A percentile compares a stretch with the other conserved stretches of the same genome.
phyloP scores from a whole-genome alignment of 2,113 vertebrate species.

The Phainopepla nitens region DNA sequence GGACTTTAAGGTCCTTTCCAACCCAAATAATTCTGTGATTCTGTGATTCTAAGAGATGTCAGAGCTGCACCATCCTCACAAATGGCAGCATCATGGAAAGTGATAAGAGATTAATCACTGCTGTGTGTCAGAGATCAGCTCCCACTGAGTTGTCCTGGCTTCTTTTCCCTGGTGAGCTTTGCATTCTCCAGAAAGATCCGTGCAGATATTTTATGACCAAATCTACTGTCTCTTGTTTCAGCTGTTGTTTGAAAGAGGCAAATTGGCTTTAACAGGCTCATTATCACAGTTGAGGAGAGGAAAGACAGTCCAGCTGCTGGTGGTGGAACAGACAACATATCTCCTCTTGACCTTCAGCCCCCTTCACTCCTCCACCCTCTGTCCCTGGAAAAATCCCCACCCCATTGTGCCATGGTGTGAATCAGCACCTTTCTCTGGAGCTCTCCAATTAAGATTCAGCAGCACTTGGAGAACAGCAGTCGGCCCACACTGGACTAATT shows the following conservation, averaged over 20 bases:
- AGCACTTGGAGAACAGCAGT: constrained; percentile 14
- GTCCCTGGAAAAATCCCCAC: not conserved
- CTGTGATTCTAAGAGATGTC: not conserved
- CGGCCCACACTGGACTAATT: constrained; percentile 55
- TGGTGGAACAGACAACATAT: not conserved
- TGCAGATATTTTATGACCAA: not conserved
- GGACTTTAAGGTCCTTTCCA: no score
- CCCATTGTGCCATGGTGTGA: not conserved
- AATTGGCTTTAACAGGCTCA: not conserved
- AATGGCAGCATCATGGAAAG: not conserved
- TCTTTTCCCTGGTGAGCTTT: not conserved
- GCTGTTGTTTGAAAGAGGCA: not conserved
- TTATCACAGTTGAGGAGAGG: not conserved
- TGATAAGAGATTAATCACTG: not conserved
- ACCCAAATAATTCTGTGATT: not conserved
- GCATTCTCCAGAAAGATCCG: not conserved
- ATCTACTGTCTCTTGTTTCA: not conserved
- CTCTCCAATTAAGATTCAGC: constrained; percentile 52
- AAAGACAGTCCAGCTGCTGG: not conserved
- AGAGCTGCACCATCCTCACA: not conserved
- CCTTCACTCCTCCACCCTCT: not conserved
- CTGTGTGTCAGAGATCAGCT: not conserved
- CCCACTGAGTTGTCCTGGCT: not conserved
- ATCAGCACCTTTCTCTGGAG: constrained; percentile 42
- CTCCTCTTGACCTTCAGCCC: constrained; percentile 22